These are phyloP conservation scores for Sphecodes monilicornis DNA, from an alignment of 2,888 invertebrate genomes.

Conservation along the genomic window DNA sequence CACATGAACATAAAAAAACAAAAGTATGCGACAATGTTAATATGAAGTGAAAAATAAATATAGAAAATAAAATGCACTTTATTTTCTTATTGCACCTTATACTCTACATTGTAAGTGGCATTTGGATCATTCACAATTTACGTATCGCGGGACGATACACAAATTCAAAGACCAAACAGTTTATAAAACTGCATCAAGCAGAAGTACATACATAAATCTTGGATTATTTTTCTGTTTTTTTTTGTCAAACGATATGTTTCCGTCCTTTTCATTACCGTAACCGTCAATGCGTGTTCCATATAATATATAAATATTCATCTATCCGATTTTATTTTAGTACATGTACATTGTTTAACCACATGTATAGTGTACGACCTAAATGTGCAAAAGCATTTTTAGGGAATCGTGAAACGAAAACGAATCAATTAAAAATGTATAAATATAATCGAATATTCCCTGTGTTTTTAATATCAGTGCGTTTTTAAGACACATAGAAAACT, in stretches of 20 bases:
- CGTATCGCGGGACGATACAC: conserved; percentile 20
- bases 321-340: conserved; percentile 59
- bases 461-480: conserved; percentile 64
- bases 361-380: conserved; percentile 44
- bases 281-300: conserved; percentile 31
- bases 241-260: conserved; percentile 46
- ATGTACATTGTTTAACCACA: conserved; percentile 54
- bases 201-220: conserved; percentile 24
- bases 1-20: background rate
- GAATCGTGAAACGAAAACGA: conserved; percentile 31
- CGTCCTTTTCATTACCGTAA: conserved; percentile 21
- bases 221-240: conserved; percentile 22
- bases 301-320: conserved; percentile 67
- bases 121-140: conserved; percentile 33
- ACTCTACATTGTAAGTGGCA: conserved; percentile 49
- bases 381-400: conserved; percentile 58
- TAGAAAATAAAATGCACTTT: conserved; percentile 68
- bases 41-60: conserved; percentile 31
- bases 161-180: conserved; percentile 28
- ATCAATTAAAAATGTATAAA: conserved; percentile 56
- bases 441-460: conserved; percentile 49
- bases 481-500: conserved; percentile 51
- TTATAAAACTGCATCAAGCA: conserved; percentile 35
- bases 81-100: conserved; percentile 60
- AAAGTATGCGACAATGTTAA: conserved; percentile 20